These are phyloP conservation scores for Drosophila tanythrix DNA, from an alignment of 2,888 invertebrate genomes.

Conservation along the genomic window DNA sequence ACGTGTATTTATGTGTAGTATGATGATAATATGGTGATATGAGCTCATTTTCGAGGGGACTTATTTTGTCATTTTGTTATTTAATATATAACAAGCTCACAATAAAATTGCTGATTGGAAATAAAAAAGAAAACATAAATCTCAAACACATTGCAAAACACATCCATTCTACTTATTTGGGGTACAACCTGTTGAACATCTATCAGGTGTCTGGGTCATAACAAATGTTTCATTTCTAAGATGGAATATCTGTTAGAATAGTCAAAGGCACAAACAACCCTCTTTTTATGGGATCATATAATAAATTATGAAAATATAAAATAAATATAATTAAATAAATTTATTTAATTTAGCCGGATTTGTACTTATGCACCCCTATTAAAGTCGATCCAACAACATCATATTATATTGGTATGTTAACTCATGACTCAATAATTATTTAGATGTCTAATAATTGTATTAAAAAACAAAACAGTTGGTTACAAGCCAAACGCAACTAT, in stretches of 20 bases:
- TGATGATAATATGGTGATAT: neutral
- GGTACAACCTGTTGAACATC: neutral
- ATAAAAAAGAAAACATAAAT: neutral
- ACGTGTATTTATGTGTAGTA: neutral
- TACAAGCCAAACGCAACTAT: slow-evolving; percentile 96
- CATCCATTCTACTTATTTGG: neutral
- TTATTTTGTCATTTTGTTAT: neutral
- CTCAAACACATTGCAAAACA: neutral
- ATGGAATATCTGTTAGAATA: neutral
- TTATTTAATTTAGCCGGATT: slow-evolving; percentile 89
- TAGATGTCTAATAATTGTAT: slow-evolving; percentile 4
- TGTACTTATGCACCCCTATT: slow-evolving; percentile 96
- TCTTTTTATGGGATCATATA: neutral
- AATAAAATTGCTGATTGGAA: neutral
- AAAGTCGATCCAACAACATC: slow-evolving; percentile 90
- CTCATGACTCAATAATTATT: neutral
- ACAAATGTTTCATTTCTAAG: neutral
- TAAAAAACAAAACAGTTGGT: slow-evolving; percentile 88
- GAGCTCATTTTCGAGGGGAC: neutral
- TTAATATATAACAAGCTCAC: neutral
- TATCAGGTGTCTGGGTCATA: neutral
- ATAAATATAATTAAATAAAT: neutral
- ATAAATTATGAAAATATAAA: slow-evolving; percentile 6
- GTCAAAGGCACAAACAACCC: neutral
- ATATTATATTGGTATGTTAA: slow-evolving; percentile 91